A percentile compares a stretch with the other conserved stretches of the same genome.
Conservation (phyloP, 64 coral and sea anemone genomes). For the Montipora efflorescens region DNA sequence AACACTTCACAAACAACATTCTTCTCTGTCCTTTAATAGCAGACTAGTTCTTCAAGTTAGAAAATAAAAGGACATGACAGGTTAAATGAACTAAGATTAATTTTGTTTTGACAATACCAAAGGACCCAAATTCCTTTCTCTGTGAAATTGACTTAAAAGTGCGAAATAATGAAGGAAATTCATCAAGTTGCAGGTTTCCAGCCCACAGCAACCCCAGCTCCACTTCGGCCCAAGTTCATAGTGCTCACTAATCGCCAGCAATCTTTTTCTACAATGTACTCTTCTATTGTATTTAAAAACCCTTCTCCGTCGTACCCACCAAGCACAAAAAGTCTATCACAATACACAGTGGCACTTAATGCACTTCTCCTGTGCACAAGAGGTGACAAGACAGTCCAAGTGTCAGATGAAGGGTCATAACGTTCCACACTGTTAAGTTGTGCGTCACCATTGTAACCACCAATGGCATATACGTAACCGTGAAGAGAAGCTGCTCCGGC, state of each 20-base stretch:
- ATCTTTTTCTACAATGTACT: conserved; percentile 64
- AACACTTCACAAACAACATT: too few relatives aligned
- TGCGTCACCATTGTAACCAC: conserved; percentile 80
- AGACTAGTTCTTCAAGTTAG: too few relatives aligned
- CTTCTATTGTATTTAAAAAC: conserved; percentile 79
- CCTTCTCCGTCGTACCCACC: conserved; percentile 86
- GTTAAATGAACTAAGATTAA: too few relatives aligned
- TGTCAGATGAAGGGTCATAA: conserved; percentile 56
- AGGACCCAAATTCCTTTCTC: too few relatives aligned
- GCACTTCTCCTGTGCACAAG: conserved; percentile 74
- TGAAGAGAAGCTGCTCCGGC: conserved; percentile 63
- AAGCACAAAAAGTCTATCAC: conserved; percentile 67
- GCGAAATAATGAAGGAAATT: too few relatives aligned
- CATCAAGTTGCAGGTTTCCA: conserved; percentile 65
- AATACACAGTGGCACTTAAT: conserved; percentile 52
- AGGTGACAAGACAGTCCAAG: conserved; percentile 58
- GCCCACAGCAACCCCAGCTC: conserved; percentile 82
- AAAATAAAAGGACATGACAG: too few relatives aligned
- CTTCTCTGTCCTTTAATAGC: too few relatives aligned
- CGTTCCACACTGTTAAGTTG: conserved; percentile 76
- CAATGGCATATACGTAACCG: conserved; percentile 63
- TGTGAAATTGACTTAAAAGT: too few relatives aligned
- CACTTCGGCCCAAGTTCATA: conserved; percentile 69
- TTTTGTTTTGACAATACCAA: too few relatives aligned
- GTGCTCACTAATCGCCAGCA: conserved; percentile 65